phyloP scores from a whole-genome alignment of 1,140 invertebrate species.

The Planococcus citri region DNA sequence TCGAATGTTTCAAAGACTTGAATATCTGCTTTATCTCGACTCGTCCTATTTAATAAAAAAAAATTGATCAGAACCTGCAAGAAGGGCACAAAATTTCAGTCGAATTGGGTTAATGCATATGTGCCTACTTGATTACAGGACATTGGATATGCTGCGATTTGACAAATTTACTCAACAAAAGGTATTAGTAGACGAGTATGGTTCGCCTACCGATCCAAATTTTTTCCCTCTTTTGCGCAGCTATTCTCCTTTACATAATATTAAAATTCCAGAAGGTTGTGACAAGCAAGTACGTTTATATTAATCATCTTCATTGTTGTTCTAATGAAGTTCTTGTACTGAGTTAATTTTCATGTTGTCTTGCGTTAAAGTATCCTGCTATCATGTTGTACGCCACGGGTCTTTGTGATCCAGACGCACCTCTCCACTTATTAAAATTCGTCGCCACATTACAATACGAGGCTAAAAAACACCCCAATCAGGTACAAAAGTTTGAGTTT shows the following conservation, averaged over 20 bases:
- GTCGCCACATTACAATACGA: conserved; percentile 79
- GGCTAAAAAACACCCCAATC: conserved; percentile 44
- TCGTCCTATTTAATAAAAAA: too few species aligned
- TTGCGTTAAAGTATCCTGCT: conserved; percentile 80
- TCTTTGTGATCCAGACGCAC: conserved; percentile 95
- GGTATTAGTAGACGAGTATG: conserved; percentile 94
- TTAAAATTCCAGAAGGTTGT: conserved; percentile 46
- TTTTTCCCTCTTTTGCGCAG: conserved; percentile 81
- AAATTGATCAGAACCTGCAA: too few species aligned
- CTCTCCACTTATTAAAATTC: conserved; percentile 89
- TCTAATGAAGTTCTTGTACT: too few species aligned
- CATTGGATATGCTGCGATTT: conserved; percentile 93
- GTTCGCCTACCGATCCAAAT: conserved; percentile 72
- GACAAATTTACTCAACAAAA: conserved; percentile 98
- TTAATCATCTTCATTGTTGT: too few species aligned
- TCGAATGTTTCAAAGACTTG: too few species aligned
- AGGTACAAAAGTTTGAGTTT: too few species aligned
- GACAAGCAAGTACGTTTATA: conserved; percentile 35
- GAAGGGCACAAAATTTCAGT: too few species aligned
- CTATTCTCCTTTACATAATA: conserved; percentile 93
- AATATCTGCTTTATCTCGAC: too few species aligned
- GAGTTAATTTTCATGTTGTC: too few species aligned
- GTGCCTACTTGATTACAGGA: conserved; percentile 50
- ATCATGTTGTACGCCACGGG: conserved; percentile 84
- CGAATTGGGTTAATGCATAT: too few species aligned